These are phyloP conservation scores for Masticophis lateralis DNA, from an alignment of 2,797 vertebrate species.

Conservation along the genomic window DNA sequence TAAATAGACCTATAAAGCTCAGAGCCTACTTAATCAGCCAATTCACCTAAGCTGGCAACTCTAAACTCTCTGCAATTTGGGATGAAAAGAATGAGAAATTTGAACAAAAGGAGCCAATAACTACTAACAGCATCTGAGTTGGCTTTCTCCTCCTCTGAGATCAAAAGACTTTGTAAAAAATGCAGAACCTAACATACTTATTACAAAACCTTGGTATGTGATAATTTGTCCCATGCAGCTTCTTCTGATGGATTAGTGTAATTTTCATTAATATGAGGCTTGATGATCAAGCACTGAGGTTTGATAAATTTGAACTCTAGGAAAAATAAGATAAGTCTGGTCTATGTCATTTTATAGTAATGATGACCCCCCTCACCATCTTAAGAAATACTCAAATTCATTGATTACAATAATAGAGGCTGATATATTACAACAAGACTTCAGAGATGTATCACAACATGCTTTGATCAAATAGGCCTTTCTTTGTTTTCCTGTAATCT, in stretches of 20 bases:
- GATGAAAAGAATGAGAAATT: neutral
- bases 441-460: neutral
- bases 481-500: neutral
- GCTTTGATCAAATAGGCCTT: neutral
- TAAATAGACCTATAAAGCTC: neutral
- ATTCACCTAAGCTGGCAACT: neutral
- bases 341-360: neutral
- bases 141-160: neutral
- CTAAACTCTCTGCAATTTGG: neutral
- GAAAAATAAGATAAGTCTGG: neutral
- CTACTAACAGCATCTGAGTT: neutral
- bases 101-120: neutral
- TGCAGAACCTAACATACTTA: neutral
- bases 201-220: neutral
- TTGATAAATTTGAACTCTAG: neutral
- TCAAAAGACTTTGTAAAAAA: constrained; percentile 2
- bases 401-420: neutral
- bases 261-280: neutral
- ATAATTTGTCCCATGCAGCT: neutral
- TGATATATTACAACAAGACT: neutral
- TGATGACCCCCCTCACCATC: neutral
- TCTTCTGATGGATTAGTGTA: neutral
- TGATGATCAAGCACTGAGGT: neutral
- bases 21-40: neutral
- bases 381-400: neutral